These are phyloP conservation scores for Drosophila aldrichi DNA, from an alignment of 2,888 invertebrate genomes.

Conservation along the genomic window DNA sequence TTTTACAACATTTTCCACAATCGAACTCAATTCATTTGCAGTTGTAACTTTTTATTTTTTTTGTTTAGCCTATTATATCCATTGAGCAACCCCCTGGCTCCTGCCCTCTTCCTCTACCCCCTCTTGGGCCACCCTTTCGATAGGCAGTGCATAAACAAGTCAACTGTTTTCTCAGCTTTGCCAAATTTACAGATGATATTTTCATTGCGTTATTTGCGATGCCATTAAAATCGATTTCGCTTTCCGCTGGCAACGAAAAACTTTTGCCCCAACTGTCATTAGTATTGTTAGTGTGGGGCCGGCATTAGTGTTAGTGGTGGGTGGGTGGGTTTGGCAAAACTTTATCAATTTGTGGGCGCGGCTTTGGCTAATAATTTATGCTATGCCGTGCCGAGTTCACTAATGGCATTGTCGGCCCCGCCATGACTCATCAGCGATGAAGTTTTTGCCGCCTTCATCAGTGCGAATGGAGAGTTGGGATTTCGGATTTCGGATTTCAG, in stretches of 20 bases:
- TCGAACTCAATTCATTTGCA: conserved; percentile 64
- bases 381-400: conserved; percentile 31
- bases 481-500: too few relatives aligned
- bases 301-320: background rate
- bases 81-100: background rate
- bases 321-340: conserved; percentile 44
- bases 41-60: conserved; percentile 50
- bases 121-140: background rate
- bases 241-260: conserved; percentile 38
- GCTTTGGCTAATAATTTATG: conserved; percentile 71
- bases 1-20: conserved; percentile 62
- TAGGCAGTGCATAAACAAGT: conserved; percentile 61
- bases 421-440: conserved; percentile 59
- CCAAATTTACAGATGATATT: conserved; percentile 68
- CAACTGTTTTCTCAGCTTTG: conserved; percentile 52
- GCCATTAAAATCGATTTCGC: conserved; percentile 79
- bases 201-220: conserved; percentile 73
- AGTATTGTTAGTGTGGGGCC: conserved; percentile 62
- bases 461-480: background rate
- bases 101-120: too few relatives aligned
- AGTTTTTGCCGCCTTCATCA: conserved; percentile 25
- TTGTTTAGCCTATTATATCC: conserved; percentile 17
- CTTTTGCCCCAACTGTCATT: conserved; percentile 78
- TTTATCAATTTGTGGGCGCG: conserved; percentile 81
- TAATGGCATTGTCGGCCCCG: conserved; percentile 46